phyloP scores from a whole-genome alignment of 2,888 invertebrate genomes.

The Acanthosoma haemorrhoidale region DNA sequence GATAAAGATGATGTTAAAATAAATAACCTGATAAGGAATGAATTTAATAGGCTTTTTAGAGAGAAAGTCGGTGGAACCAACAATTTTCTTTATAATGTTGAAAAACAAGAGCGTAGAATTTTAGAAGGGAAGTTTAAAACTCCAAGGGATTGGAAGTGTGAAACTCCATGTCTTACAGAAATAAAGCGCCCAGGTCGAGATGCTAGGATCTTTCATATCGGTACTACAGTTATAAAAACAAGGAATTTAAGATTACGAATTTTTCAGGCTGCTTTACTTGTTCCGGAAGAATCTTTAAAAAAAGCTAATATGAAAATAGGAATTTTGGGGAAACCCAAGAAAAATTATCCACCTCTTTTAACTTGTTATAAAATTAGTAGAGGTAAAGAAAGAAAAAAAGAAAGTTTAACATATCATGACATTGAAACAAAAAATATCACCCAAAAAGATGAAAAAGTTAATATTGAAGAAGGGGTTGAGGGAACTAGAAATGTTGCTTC shows the following conservation, averaged over 20 bases:
- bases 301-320: conserved; percentile 17
- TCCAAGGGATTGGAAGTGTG: neutral
- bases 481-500: neutral
- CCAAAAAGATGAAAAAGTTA: neutral
- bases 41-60: conserved; percentile 6
- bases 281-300: conserved; percentile 1
- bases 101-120: neutral
- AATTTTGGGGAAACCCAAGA: conserved; percentile 18
- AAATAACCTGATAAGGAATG: neutral
- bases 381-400: neutral
- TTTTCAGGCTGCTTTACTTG: conserved; percentile 10
- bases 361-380: conserved; percentile 1
- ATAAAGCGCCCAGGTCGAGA: conserved; percentile 17
- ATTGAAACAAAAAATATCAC: no score
- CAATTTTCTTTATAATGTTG: neutral
- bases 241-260: neutral
- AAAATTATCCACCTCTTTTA: conserved; percentile 17
- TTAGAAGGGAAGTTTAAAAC: conserved; percentile 17
- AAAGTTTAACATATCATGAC: no score
- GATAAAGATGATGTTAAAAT: neutral
- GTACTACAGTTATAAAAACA: conserved; percentile 1
- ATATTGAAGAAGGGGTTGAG: neutral
- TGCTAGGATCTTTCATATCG: neutral
- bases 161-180: neutral
- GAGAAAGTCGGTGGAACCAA: neutral